Conservation (phyloP, 2,113 vertebrate species). For the Polypterus senegalus region DNA sequence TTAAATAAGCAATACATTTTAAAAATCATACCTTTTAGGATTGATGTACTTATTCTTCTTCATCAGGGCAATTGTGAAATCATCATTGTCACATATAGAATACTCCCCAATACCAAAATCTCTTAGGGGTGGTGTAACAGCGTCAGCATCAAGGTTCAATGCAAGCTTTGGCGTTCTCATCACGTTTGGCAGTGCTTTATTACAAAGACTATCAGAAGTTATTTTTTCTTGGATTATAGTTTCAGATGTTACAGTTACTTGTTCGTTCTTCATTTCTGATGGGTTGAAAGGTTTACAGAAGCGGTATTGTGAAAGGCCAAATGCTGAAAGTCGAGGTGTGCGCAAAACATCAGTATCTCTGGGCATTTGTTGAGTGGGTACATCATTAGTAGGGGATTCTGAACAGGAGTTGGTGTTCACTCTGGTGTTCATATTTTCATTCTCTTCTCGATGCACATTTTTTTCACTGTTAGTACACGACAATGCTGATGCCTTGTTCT, state of each 20-base stretch:
- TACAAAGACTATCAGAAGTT: conserved; percentile 7
- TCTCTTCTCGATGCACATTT: too few relatives aligned
- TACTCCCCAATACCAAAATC: conserved; percentile 71
- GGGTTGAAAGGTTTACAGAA: conserved; percentile 36
- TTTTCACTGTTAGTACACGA: too few relatives aligned
- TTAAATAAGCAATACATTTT: too few relatives aligned
- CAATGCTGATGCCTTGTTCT: too few relatives aligned
- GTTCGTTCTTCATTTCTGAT: background rate
- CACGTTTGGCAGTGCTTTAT: background rate
- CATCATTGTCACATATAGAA: conserved; percentile 70
- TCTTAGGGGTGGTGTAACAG: conserved; percentile 56
- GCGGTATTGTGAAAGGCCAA: conserved; percentile 67
- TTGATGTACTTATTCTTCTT: conserved; percentile 37
- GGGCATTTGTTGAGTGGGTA: too few relatives aligned
- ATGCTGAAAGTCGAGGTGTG: conserved; percentile 72
- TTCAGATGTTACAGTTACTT: fast-evolving
- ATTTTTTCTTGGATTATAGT: background rate
- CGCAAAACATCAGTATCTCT: conserved; percentile 15
- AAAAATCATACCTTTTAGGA: conserved; percentile 31
- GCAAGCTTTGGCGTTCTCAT: conserved; percentile 57
- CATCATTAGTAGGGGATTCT: too few relatives aligned
- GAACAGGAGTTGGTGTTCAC: too few relatives aligned
- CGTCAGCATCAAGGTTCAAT: conserved; percentile 62
- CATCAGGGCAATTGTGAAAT: conserved; percentile 71
- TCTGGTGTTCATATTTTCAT: too few relatives aligned